Evolutionary conservation across 2,113 vertebrate species (phyloP).

Genomic region (Reinhardtius hippoglossoides): DNA sequence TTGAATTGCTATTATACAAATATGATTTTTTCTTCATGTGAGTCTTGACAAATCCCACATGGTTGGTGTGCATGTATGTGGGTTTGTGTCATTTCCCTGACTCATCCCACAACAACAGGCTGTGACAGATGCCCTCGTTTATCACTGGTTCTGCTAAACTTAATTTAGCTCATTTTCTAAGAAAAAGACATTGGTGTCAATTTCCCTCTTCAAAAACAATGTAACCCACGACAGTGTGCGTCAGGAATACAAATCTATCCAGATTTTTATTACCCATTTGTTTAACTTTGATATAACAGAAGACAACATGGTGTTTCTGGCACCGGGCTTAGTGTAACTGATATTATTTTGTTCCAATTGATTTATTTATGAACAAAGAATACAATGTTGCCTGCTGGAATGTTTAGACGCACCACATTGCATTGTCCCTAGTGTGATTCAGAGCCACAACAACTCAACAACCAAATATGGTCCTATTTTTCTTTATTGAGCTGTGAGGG

Average conservation of each 20-base stretch:
- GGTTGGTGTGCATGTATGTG: background rate
- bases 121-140: background rate
- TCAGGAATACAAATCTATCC: background rate
- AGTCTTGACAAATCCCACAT: background rate
- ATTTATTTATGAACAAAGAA: constrained; percentile 49
- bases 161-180: constrained; percentile 10
- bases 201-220: background rate
- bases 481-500: constrained; percentile 68
- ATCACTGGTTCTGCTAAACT: constrained; percentile 6
- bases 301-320: background rate
- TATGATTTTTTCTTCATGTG: background rate
- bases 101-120: background rate
- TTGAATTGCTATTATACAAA: constrained; percentile 1
- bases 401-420: constrained; percentile 70
- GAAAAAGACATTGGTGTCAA: constrained; percentile 16
- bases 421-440: constrained; percentile 70
- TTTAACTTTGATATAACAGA: background rate
- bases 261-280: background rate
- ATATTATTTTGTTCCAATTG: constrained; percentile 25
- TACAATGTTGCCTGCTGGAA: constrained; percentile 59
- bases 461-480: constrained; percentile 80
- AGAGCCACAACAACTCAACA: constrained; percentile 60
- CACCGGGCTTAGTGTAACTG: background rate
- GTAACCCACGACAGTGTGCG: background rate
- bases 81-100: constrained; percentile 2